Evolutionary conservation across 2,113 vertebrate species (phyloP).

Genomic region (Otolemur garnettii): DNA sequence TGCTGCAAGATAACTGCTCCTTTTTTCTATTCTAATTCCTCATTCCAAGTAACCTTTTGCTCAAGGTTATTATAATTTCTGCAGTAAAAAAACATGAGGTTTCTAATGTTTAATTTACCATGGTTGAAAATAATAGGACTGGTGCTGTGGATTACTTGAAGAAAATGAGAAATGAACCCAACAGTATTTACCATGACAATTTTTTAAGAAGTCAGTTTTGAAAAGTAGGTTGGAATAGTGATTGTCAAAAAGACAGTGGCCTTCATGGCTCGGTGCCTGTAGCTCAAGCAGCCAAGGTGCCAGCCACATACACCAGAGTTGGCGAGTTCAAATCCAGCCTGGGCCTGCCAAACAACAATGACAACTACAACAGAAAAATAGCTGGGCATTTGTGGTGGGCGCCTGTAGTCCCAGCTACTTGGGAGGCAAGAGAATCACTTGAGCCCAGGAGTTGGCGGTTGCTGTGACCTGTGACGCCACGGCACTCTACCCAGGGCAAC

Average conservation of each 20-base stretch:
- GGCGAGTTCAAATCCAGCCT: too few relatives aligned
- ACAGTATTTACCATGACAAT: slow-evolving; percentile 4
- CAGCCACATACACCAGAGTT: too few relatives aligned
- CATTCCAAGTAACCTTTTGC: slow-evolving; percentile 39
- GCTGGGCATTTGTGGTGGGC: too few relatives aligned
- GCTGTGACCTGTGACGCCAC: too few relatives aligned
- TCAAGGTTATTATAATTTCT: slow-evolving; percentile 20
- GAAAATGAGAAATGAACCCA: slow-evolving; percentile 37
- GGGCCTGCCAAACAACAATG: too few relatives aligned
- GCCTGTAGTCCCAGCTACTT: too few relatives aligned
- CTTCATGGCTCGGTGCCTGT: too few relatives aligned
- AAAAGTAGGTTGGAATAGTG: slow-evolving; percentile 35
- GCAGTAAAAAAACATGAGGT: slow-evolving; percentile 19
- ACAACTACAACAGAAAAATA: too few relatives aligned
- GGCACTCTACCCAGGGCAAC: too few relatives aligned
- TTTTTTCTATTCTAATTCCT: slow-evolving; percentile 32
- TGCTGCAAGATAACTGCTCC: neutral
- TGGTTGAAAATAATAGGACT: slow-evolving; percentile 54
- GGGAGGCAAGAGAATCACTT: too few relatives aligned
- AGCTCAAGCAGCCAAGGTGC: too few relatives aligned
- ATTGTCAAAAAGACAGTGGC: neutral
- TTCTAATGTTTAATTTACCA: slow-evolving; percentile 23
- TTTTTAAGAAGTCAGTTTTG: slow-evolving; percentile 56
- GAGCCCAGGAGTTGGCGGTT: too few relatives aligned
- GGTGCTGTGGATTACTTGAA: slow-evolving; percentile 5